Evolutionary conservation across 2,113 vertebrate genomes (phyloP).

Genomic region (Eclectus roratus): DNA sequence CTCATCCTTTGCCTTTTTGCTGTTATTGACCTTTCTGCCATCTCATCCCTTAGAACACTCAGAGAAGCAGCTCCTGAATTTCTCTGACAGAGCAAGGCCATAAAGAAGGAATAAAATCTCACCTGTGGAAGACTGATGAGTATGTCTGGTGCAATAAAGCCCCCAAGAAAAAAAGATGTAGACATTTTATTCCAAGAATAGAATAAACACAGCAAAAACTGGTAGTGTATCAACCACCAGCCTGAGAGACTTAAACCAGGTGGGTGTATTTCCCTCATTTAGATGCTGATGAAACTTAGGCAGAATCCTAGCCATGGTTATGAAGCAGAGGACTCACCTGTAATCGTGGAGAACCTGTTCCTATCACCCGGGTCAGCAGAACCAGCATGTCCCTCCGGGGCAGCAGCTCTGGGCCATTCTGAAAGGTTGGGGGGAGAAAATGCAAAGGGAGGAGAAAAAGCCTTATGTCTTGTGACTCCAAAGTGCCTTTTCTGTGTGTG

Average conservation of each 20-base stretch:
- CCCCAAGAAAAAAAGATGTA: background rate
- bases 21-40: background rate
- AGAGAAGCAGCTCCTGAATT: background rate
- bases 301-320: background rate
- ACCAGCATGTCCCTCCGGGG: conserved; percentile 91
- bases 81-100: background rate
- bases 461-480: background rate
- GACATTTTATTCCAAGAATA: background rate
- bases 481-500: background rate
- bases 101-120: background rate
- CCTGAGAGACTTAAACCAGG: background rate
- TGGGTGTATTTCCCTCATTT: background rate
- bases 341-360: conserved; percentile 84
- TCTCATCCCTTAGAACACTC: background rate
- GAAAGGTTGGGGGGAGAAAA: background rate
- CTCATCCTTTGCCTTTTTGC: background rate
- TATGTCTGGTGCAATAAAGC: background rate
- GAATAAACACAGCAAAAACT: background rate
- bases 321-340: conserved; percentile 78
- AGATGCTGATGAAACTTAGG: background rate
- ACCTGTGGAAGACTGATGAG: background rate
- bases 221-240: background rate
- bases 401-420: conserved; percentile 94
- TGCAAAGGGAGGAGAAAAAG: background rate
- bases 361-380: conserved; percentile 87